These are phyloP conservation scores for Lampropteryx suffumata DNA, from an alignment of 2,888 invertebrate genomes.

Conservation along the genomic window DNA sequence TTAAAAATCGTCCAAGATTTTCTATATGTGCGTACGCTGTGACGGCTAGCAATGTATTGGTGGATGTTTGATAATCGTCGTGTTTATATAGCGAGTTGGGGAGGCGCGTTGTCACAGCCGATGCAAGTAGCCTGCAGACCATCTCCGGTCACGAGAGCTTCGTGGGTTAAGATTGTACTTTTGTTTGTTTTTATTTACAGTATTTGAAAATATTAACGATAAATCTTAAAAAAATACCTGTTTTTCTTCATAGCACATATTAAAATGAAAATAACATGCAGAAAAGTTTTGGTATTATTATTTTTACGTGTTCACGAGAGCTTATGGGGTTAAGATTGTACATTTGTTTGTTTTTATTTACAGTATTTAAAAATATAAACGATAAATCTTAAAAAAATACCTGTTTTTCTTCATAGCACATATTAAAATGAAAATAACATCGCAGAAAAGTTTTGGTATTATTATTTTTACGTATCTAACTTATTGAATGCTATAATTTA, in stretches of 20 bases:
- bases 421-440: no score
- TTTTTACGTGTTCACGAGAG: no score
- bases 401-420: no score
- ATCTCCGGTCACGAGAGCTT: conserved; percentile 50
- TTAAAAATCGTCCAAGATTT: conserved; percentile 51
- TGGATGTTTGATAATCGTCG: conserved; percentile 62
- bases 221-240: no score
- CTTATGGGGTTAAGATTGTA: conserved; percentile 41
- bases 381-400: not conserved
- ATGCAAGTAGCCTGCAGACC: conserved; percentile 59
- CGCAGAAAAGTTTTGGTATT: no score
- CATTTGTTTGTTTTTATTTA: conserved; percentile 22
- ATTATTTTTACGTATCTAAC: no score
- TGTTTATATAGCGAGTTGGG: conserved; percentile 66
- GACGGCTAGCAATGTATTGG: conserved; percentile 77
- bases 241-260: no score
- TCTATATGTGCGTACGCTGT: conserved; percentile 64
- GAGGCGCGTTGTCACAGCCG: conserved; percentile 57
- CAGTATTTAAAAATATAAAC: not conserved
- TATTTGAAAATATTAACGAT: not conserved
- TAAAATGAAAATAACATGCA: no score
- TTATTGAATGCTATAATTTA: no score
- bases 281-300: no score
- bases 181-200: conserved; percentile 18
- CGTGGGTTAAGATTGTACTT: conserved; percentile 36